Percentiles rank a stretch among this genome's conserved stretches.
Conservation (phyloP, 2,888 invertebrate species). For the Tribolium freemani region DNA sequence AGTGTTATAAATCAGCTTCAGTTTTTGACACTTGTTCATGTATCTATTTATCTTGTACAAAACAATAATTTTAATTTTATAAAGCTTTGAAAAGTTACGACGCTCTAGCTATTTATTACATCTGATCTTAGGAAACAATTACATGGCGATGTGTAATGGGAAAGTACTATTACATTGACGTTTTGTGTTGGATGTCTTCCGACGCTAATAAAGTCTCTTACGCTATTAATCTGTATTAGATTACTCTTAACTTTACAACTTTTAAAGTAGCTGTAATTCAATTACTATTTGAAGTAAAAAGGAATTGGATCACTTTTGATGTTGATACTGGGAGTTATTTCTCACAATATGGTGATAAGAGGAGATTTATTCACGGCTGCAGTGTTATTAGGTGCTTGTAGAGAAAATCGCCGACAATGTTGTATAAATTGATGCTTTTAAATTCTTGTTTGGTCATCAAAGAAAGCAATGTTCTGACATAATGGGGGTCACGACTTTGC, state of each 20-base stretch:
- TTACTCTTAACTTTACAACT: too few relatives aligned
- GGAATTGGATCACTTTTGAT: not conserved
- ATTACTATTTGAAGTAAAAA: too few relatives aligned
- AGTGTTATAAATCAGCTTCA: not conserved
- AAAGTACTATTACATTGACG: too few relatives aligned
- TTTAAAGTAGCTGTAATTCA: too few relatives aligned
- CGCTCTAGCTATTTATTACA: too few relatives aligned
- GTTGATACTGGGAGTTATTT: not conserved
- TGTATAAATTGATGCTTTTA: not conserved
- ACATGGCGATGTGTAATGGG: not conserved
- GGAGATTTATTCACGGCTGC: not conserved
- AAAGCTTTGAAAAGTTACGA: not conserved
- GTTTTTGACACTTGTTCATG: not conserved
- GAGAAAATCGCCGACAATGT: not conserved
- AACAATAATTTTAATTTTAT: not conserved
- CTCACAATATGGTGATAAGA: not conserved
- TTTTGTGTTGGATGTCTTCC: not conserved
- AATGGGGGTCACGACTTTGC: not conserved
- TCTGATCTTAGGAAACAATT: not conserved
- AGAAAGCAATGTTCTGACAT: not conserved
- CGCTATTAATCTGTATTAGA: too few relatives aligned
- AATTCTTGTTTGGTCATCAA: not conserved
- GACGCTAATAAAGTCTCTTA: not conserved
- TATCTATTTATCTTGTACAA: not conserved
- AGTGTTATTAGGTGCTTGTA: not conserved